Percentiles rank a stretch among this genome's conserved stretches.
Evolutionary conservation across 2,113 vertebrate genomes (phyloP).

Genomic region (Muntiacus muntjak): DNA sequence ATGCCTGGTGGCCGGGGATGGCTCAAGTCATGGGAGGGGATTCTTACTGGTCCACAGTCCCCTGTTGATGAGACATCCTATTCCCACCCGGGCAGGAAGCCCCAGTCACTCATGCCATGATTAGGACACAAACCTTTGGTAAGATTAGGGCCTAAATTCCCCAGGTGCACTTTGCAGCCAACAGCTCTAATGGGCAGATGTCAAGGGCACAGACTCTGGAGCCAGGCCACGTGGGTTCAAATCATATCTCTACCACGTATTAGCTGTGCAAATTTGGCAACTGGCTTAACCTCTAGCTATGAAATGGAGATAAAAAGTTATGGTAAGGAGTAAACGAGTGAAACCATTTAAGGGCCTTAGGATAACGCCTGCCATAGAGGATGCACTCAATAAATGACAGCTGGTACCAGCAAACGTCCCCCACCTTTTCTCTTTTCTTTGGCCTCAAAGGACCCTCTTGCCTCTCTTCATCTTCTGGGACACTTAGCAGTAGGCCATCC

Average conservation of each 20-base stretch:
- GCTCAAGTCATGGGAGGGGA: fast-evolving
- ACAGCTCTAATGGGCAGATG: not conserved
- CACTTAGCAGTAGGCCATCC: not conserved
- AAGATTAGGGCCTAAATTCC: not conserved
- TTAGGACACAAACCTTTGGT: not conserved
- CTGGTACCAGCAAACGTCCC: not conserved
- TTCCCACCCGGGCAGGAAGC: not conserved
- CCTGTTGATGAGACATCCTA: not conserved
- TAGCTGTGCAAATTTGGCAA: not conserved
- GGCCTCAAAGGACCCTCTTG: not conserved
- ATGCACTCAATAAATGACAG: not conserved
- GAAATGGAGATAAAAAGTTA: not conserved
- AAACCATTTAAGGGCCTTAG: not conserved
- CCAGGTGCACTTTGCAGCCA: not conserved
- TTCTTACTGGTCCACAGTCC: not conserved
- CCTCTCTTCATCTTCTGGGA: not conserved
- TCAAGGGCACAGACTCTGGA: not conserved
- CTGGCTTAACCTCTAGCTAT: not conserved
- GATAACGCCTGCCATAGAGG: not conserved
- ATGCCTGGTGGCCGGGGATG: not conserved
- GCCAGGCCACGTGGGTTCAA: not conserved
- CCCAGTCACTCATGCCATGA: not conserved
- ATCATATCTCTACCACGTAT: not conserved
- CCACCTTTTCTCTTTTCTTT: not conserved
- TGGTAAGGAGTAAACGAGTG: not conserved